Evolutionary conservation across 1,140 invertebrate species (phyloP).

Genomic region (Drosophila sechellia): DNA sequence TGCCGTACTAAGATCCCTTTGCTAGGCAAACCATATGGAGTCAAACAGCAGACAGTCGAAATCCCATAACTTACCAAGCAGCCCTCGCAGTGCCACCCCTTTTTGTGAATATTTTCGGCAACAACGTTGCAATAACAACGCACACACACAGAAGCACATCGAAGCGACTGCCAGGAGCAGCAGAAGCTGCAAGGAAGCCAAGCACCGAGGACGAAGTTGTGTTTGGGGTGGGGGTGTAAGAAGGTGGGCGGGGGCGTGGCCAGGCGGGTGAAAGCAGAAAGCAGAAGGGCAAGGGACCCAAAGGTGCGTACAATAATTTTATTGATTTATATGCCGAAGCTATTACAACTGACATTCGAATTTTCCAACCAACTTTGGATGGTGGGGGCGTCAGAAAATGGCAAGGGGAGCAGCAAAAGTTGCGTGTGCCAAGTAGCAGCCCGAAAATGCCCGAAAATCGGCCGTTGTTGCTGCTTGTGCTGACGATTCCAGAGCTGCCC

Average conservation of each 20-base stretch:
- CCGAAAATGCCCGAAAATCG: slow-evolving; percentile 44
- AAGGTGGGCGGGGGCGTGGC: background rate
- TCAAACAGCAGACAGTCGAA: too few species aligned
- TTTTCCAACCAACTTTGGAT: slow-evolving; percentile 62
- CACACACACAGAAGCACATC: slow-evolving; percentile 39
- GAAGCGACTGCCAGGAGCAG: too few species aligned
- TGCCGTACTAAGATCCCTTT: too few species aligned
- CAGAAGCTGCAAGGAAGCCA: slow-evolving; percentile 66
- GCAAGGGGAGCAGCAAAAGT: slow-evolving; percentile 11
- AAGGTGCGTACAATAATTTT: slow-evolving; percentile 84
- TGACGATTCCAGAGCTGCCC: slow-evolving; percentile 35
- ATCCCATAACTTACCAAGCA: background rate
- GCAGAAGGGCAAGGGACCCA: slow-evolving; percentile 25
- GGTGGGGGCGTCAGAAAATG: background rate
- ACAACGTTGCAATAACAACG: slow-evolving; percentile 70
- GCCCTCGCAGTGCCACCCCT: slow-evolving; percentile 61
- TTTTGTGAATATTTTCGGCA: slow-evolving; percentile 54
- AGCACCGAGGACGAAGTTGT: slow-evolving; percentile 27
- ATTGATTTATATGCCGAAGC: slow-evolving; percentile 84
- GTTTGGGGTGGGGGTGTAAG: slow-evolving; percentile 21
- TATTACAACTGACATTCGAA: slow-evolving; percentile 84
- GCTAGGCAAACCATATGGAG: too few species aligned
- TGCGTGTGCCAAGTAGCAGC: slow-evolving; percentile 37
- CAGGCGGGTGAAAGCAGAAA: slow-evolving; percentile 9
- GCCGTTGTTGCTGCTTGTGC: slow-evolving; percentile 13